Evolutionary conservation across 2,888 invertebrate species (phyloP).

Genomic region (Craniophora ligustri): DNA sequence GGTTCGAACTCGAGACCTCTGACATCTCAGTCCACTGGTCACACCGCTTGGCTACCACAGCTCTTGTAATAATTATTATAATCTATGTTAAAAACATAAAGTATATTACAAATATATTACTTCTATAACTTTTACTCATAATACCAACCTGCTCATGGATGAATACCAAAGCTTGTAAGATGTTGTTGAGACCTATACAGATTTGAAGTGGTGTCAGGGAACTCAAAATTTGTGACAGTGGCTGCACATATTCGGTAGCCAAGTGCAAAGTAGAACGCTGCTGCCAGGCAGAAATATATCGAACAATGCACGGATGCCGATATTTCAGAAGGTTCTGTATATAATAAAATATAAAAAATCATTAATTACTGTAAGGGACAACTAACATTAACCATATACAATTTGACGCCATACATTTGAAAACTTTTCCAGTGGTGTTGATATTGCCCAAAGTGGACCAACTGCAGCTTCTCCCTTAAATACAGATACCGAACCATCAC

Average conservation of each 20-base stretch:
- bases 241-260: constrained; percentile 94
- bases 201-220: constrained; percentile 93
- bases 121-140: too few species aligned
- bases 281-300: constrained; percentile 94
- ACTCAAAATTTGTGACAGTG: constrained; percentile 90
- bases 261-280: constrained; percentile 93
- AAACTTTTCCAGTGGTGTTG: constrained; percentile 92
- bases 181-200: constrained; percentile 94
- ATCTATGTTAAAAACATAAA: too few species aligned
- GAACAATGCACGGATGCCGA: constrained; percentile 95
- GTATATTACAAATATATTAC: too few species aligned
- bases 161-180: constrained; percentile 94
- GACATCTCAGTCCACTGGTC: too few species aligned
- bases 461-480: constrained; percentile 92
- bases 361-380: constrained; percentile 2
- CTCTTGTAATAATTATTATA: too few species aligned
- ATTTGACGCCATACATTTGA: constrained; percentile 89
- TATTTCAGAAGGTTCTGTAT: constrained; percentile 95
- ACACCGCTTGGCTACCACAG: too few species aligned
- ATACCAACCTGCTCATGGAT: constrained; percentile 91
- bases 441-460: constrained; percentile 90
- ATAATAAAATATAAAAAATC: constrained; percentile 65
- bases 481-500: constrained; percentile 91
- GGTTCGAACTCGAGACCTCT: too few species aligned
- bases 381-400: constrained; percentile 2